phyloP scores from a whole-genome alignment of 2,888 invertebrate species.

The Scaptomyza caliginosa region DNA sequence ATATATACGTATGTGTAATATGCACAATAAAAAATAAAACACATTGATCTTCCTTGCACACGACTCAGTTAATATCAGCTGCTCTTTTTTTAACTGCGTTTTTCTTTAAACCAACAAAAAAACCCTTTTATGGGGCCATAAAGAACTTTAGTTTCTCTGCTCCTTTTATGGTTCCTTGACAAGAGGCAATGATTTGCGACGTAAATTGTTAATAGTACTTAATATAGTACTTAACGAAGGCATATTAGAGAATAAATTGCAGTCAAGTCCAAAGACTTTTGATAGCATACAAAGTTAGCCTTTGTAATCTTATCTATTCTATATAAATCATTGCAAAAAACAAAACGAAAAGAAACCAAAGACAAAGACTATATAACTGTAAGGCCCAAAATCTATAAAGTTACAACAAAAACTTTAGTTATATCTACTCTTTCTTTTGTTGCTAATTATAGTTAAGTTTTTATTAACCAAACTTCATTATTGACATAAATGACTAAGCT shows the following conservation, averaged over 20 bases:
- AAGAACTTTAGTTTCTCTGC: conserved; percentile 14
- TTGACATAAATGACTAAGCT: too few species aligned
- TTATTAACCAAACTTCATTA: too few species aligned
- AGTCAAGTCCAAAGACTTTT: conserved; percentile 38
- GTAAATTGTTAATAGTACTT: conserved; percentile 27
- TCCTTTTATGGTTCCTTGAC: background rate
- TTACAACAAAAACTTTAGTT: too few species aligned
- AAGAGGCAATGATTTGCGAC: conserved; percentile 17
- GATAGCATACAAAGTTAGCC: conserved; percentile 38
- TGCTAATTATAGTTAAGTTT: background rate
- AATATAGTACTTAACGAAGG: background rate
- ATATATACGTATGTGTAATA: conserved; percentile 1
- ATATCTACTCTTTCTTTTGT: too few species aligned
- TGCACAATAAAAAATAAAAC: conserved; percentile 5
- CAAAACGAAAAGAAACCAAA: conserved; percentile 11
- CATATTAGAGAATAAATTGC: conserved; percentile 22
- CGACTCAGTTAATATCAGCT: conserved; percentile 28
- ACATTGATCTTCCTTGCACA: conserved; percentile 53
- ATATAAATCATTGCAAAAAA: conserved; percentile 43
- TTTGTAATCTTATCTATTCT: conserved; percentile 59
- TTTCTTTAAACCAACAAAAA: conserved; percentile 22
- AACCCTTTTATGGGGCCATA: conserved; percentile 32
- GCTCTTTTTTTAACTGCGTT: conserved; percentile 33
- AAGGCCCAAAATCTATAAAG: conserved; percentile 11
- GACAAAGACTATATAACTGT: conserved; percentile 7